phyloP scores from a whole-genome alignment of 2,888 invertebrate species.

The Eucera pruinosa region DNA sequence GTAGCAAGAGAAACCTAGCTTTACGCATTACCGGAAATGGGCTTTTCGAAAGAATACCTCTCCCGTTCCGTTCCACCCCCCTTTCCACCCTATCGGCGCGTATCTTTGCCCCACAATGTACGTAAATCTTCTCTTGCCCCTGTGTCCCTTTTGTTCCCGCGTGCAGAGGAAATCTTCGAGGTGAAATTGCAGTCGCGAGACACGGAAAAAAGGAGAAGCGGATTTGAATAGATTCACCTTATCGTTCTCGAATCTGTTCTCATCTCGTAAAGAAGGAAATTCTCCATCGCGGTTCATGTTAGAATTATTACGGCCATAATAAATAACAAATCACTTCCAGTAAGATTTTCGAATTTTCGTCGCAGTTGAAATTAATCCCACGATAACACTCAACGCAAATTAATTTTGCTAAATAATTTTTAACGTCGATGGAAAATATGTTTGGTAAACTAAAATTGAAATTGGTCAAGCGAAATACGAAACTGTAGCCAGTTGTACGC shows the following conservation, averaged over 20 bases:
- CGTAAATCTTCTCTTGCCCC: conserved; percentile 49
- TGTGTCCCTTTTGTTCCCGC: conserved; percentile 39
- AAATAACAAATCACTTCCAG: conserved; percentile 19
- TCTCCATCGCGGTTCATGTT: conserved; percentile 4
- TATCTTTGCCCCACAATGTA: conserved; percentile 38
- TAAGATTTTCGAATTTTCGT: not conserved
- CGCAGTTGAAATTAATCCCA: no score
- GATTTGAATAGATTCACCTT: conserved; percentile 55
- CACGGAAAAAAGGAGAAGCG: conserved; percentile 47
- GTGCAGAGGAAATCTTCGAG: conserved; percentile 50
- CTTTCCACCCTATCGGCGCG: not conserved
- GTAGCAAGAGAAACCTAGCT: conserved; percentile 37
- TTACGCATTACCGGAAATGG: conserved; percentile 52
- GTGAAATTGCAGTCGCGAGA: conserved; percentile 60
- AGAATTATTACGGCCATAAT: conserved; percentile 38
- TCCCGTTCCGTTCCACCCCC: conserved; percentile 13
- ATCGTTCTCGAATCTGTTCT: conserved; percentile 48
- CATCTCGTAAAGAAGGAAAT: conserved; percentile 20
- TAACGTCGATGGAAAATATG: no score
- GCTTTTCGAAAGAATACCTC: conserved; percentile 64
- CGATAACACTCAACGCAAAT: no score
- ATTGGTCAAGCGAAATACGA: no score
- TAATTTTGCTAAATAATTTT: no score
- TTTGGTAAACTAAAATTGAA: no score
- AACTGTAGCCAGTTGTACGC: no score